Conservation (phyloP, 2,113 vertebrate genomes). For the Triplophysa rosa region DNA sequence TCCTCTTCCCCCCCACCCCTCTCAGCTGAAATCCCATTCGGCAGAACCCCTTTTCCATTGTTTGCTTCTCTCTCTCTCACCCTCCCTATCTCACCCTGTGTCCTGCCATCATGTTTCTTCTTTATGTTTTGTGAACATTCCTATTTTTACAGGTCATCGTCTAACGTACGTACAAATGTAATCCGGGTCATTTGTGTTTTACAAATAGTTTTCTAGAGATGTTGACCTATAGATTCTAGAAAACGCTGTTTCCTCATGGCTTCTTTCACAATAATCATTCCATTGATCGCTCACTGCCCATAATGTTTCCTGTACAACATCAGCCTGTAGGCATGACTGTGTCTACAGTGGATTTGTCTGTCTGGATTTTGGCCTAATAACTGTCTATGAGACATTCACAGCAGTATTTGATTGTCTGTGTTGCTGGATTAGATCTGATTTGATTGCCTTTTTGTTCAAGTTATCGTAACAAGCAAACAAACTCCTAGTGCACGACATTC, state of each 20-base stretch:
- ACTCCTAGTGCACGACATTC: not conserved
- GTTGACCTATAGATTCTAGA: not conserved
- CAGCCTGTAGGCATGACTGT: slow-evolving; percentile 19
- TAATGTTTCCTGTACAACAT: slow-evolving; percentile 29
- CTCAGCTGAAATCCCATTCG: slow-evolving; percentile 19
- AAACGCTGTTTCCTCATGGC: not conserved
- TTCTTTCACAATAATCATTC: slow-evolving; percentile 1
- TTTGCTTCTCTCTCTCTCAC: slow-evolving; percentile 32
- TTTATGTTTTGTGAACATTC: slow-evolving; percentile 6
- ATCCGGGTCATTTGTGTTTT: not conserved
- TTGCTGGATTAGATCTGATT: not conserved
- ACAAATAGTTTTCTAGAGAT: not conserved
- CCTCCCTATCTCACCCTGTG: not conserved
- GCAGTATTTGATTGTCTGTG: not conserved
- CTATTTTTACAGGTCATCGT: slow-evolving; percentile 2
- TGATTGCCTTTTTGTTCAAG: slow-evolving; percentile 5
- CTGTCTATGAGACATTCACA: slow-evolving; percentile 59
- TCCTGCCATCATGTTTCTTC: not conserved
- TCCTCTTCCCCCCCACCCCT: slow-evolving; percentile 35
- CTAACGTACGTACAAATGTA: not conserved
- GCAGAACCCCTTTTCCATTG: slow-evolving; percentile 35
- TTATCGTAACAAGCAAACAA: not conserved
- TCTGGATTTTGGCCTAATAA: slow-evolving; percentile 41
- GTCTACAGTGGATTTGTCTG: slow-evolving; percentile 6
- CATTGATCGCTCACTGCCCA: slow-evolving; percentile 29